Percentiles rank a stretch among this genome's conserved stretches.
Evolutionary conservation across 2,888 invertebrate species (phyloP).

Genomic region (Arrhopalites spinosus): DNA sequence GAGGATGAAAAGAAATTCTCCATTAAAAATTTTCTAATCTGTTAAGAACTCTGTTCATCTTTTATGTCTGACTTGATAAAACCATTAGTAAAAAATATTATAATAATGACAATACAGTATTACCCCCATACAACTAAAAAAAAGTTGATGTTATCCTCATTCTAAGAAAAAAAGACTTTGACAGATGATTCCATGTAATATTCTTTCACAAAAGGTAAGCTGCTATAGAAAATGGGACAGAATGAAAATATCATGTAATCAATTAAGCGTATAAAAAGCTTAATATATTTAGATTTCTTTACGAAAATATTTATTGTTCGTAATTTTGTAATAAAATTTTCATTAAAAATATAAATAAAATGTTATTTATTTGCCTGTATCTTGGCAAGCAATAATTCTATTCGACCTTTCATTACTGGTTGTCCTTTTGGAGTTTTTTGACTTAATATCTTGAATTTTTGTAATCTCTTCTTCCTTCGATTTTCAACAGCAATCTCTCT

Average conservation of each 20-base stretch:
- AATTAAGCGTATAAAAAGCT: neutral
- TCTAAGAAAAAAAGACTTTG: neutral
- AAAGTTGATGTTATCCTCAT: neutral
- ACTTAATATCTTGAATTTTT: conserved; percentile 67
- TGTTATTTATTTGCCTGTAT: conserved; percentile 11
- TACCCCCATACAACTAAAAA: too few relatives aligned
- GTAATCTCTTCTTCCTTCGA: conserved; percentile 35
- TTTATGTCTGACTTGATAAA: conserved; percentile 25
- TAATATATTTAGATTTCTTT: neutral
- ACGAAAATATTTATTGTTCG: neutral
- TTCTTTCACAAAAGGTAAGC: too few relatives aligned
- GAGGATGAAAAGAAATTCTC: conserved; percentile 16
- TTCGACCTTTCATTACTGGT: conserved; percentile 80
- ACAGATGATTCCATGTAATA: neutral
- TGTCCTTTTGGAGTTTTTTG: conserved; percentile 82
- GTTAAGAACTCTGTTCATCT: conserved; percentile 7
- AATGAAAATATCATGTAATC: too few relatives aligned
- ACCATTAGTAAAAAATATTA: conserved; percentile 18
- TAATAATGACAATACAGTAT: too few relatives aligned
- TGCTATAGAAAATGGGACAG: too few relatives aligned
- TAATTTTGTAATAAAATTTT: neutral
- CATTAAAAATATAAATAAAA: neutral
- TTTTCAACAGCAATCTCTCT: conserved; percentile 65
- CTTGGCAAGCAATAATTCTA: conserved; percentile 68
- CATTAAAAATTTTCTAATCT: conserved; percentile 25